Evolutionary conservation across 1,140 invertebrate genomes (phyloP), one percentile per base, ranked within the genome.

Genomic region (Pseudomyrmex pallidus): DNA sequence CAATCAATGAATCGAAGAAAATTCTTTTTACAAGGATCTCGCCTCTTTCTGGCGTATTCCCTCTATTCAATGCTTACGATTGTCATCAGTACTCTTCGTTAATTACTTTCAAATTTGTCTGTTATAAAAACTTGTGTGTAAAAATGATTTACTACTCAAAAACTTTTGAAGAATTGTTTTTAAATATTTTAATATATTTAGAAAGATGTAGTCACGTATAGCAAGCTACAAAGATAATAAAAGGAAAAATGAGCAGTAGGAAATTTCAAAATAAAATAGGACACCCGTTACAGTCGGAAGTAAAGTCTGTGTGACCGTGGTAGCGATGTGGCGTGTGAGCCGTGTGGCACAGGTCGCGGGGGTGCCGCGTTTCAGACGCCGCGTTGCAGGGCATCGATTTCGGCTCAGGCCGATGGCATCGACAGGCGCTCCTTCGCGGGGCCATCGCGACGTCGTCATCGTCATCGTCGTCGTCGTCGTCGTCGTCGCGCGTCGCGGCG

Each of bases 301-400:
- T 84, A 68, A 74, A 59, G 76, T 25, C 61, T 85, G 83, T 87
- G 82, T 87, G 87, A 87, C 85, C 83, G 87, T 83, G 82, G 88
- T 59, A 9, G 35, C 54, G 74, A 64, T 70, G 82, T 70, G 35
- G 35, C 35, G 7, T 35, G 35, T 35, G 35, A 35, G 35, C 35
- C 73, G 77, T 78, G 78, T 70, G 87, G 85, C 87, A 87, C 87
- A 90, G 88, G 88, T 89, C 86, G 84, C 88, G 84, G 88, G 82
- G 90, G 90, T 90, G 89, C 86, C 80, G 88, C 85, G 86, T 90
- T 90, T 78, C 83, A 88, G 87, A 85, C 86, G 83, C 82, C 83
- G 83, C 87, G 83, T 88, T 88, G 85, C 87, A 86, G 87, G 83
- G 83, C 87, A 88, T 88, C 87, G 87, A 88, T 88, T 88, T 88